Percentiles rank a stretch among this genome's conserved stretches.
Conservation (phyloP, 2,113 vertebrate genomes). For the Gymnobelideus leadbeateri region DNA sequence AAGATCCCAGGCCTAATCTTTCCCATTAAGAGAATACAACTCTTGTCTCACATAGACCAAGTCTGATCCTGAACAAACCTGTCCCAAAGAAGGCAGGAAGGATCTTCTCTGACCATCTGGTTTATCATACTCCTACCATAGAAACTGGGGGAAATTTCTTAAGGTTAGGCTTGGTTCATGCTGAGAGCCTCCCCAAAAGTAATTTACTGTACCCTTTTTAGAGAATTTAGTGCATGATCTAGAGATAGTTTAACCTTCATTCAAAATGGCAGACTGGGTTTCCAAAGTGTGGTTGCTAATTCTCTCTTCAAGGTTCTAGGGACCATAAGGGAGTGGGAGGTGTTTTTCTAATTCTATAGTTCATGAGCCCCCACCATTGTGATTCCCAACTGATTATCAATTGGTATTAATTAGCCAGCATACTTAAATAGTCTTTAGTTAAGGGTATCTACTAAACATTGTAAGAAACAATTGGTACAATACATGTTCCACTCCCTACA, state of each 20-base stretch:
- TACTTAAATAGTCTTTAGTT: not conserved
- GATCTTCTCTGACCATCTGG: not conserved
- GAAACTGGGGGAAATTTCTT: not conserved
- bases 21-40: not conserved
- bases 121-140: not conserved
- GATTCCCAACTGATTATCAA: not conserved
- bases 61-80: not conserved
- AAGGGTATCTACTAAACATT: not conserved
- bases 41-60: not conserved
- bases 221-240: not conserved
- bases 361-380: not conserved
- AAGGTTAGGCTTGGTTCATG: not conserved
- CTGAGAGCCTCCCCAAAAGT: not conserved
- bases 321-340: not conserved
- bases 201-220: not conserved
- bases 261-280: not conserved
- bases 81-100: not conserved
- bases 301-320: not conserved
- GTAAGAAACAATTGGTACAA: not conserved
- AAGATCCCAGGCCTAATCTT: not conserved
- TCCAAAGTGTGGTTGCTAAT: not conserved
- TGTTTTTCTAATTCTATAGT: not conserved
- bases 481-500: not conserved
- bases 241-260: not conserved
- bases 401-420: not conserved